Percentiles rank a stretch among this genome's conserved stretches.
phyloP scores from a whole-genome alignment of 2,113 vertebrate genomes.

The Hippolais icterina region DNA sequence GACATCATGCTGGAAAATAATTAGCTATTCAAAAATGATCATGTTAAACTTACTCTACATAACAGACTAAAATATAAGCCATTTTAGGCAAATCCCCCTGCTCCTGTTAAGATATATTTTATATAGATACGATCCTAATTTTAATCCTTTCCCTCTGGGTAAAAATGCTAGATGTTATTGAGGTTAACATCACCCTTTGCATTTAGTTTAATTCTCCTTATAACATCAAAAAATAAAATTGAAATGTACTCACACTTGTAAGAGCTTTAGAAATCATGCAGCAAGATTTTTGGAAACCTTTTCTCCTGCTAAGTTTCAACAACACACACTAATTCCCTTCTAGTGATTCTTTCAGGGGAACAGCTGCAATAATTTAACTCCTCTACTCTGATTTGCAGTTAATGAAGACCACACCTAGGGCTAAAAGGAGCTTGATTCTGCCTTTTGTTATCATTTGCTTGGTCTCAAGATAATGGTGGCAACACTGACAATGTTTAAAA shows the following conservation, averaged over 20 bases:
- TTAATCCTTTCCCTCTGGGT: neutral
- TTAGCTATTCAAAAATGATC: neutral
- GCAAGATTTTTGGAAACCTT: neutral
- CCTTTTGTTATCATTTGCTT: neutral
- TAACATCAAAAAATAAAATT: neutral
- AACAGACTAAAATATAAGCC: conserved; percentile 43
- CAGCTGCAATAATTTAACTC: conserved; percentile 7
- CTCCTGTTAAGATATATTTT: conserved; percentile 49
- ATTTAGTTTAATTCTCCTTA: conserved; percentile 24
- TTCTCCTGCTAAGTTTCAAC: neutral
- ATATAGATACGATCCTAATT: conserved; percentile 23
- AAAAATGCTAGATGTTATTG: conserved; percentile 19
- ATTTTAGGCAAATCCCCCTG: conserved; percentile 5
- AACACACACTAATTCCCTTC: neutral
- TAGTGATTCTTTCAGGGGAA: neutral
- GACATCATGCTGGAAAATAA: neutral
- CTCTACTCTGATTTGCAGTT: neutral
- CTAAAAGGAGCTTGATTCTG: neutral
- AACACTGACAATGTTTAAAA: neutral
- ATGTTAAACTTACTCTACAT: neutral
- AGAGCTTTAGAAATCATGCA: neutral
- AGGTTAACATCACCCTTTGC: neutral
- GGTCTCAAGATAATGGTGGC: neutral
- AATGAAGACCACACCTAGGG: neutral
- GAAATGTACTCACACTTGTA: conserved; percentile 1